Base-by-base conservation (phyloP, 2,888 invertebrate species). In the Drosophila ochracea region DNA sequence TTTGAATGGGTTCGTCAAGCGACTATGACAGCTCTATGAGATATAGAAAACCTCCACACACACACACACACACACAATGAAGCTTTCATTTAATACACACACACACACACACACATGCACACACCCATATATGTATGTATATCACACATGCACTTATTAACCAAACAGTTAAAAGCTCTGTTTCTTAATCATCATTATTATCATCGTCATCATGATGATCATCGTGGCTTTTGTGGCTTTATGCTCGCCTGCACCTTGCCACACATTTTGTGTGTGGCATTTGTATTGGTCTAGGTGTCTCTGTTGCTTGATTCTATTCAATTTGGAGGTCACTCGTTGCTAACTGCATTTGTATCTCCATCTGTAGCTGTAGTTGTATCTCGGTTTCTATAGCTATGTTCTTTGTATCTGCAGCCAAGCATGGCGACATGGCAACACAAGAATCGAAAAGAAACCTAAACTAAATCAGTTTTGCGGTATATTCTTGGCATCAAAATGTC, bases 401-500 rank as follows among this genome's bases (percentile, higher is more conserved):
- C 68, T 73, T 60, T 74, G 76, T 73, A 61, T 60, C 71, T 88
- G 90, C 89, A 85, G 70, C 85, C 68, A 80, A 83, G 90, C 90
- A 71, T 83, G 78, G 72, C 71, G 69, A 67, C 65, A 37, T 37
- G 37, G 37, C 39, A 59, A 39, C 49, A 49, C 37, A 65, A 73
- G 69, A 33, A 25, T 19, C 55, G 13, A 52, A 49, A 52, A 49
- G 43, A 68, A 82, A 65, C 67, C 65, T 39, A 77, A 82, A 90
- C 88, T 80, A 64, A 90, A 89, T 80, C 85, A 73, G 71, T 90
- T 85, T 85, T 90, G 86, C 90, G 85, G 89, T 89, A 76, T 75
- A 80, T 82, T 78, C 90, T 84, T 91, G 87, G 90, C 87, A 87
- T 88, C 78, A 87, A 91, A 87, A 89, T 87, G 87, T 87, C 91